These are phyloP conservation scores for Aromia moschata DNA, from an alignment of 2,888 invertebrate species.

Conservation along the genomic window DNA sequence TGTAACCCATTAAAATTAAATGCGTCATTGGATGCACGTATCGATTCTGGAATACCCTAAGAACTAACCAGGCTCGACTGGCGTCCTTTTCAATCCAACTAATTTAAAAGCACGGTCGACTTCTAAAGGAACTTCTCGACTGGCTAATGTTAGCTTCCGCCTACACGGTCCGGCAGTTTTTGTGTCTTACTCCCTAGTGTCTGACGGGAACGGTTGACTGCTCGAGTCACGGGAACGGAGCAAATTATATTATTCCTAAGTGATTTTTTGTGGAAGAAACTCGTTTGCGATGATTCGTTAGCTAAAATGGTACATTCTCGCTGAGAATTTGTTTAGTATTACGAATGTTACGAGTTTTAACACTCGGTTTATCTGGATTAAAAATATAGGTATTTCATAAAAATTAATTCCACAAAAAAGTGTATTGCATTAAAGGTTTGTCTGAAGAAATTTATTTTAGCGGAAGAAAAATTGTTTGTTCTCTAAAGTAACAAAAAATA, in stretches of 20 bases:
- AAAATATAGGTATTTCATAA: no score
- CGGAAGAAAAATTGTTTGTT: no score
- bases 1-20: constrained; percentile 55
- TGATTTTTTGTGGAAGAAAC: constrained; percentile 22
- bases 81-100: constrained; percentile 50
- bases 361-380: no score
- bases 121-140: constrained; percentile 55
- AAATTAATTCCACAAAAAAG: no score
- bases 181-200: constrained; percentile 20
- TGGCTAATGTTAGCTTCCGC: constrained; percentile 54
- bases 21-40: constrained; percentile 53
- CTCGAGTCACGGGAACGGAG: constrained; percentile 22
- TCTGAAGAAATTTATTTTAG: no score
- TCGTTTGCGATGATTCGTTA: constrained; percentile 16
- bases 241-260: constrained; percentile 22
- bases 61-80: constrained; percentile 28
- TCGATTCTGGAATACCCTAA: constrained; percentile 41
- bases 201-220: constrained; percentile 12
- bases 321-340: no score
- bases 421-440: no score
- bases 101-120: constrained; percentile 56
- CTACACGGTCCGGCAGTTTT: constrained; percentile 23
- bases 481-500: no score
- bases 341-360: no score
- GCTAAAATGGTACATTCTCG: not conserved